These are phyloP conservation scores for Leptarthrus brevirostris DNA, from an alignment of 2,888 invertebrate species.

Conservation along the genomic window DNA sequence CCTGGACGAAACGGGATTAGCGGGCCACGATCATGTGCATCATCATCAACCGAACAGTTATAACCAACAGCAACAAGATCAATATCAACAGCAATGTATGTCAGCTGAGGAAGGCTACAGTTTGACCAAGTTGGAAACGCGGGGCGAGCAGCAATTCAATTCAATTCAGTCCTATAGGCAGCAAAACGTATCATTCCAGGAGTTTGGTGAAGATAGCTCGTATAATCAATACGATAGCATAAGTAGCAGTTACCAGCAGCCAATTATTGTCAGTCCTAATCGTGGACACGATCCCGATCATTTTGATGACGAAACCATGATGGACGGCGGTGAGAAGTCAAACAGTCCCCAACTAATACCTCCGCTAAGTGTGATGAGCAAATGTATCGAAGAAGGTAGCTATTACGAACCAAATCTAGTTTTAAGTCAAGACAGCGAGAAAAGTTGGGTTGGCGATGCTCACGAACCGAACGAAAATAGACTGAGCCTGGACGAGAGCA, in stretches of 20 bases:
- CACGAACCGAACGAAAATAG: conserved; percentile 4
- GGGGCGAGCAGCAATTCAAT: conserved; percentile 58
- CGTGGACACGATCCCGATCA: not conserved
- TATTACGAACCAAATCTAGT: conserved; percentile 36
- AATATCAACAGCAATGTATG: conserved; percentile 64
- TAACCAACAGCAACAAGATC: conserved; percentile 62
- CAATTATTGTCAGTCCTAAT: not conserved
- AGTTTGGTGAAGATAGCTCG: conserved; percentile 45
- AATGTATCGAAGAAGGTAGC: conserved; percentile 18
- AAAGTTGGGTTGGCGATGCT: conserved; percentile 12
- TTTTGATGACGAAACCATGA: not conserved
- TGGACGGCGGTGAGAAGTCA: not conserved
- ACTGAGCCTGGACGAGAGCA: conserved; percentile 64
- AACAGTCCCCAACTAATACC: not conserved
- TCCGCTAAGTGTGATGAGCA: conserved; percentile 20
- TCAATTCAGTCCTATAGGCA: conserved; percentile 48
- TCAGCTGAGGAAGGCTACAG: conserved; percentile 64
- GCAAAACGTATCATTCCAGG: conserved; percentile 50
- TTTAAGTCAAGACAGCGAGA: conserved; percentile 15
- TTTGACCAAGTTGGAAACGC: conserved; percentile 64
- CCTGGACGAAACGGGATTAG: conserved; percentile 55
- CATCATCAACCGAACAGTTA: conserved; percentile 56
- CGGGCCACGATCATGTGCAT: conserved; percentile 56
- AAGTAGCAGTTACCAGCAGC: conserved; percentile 50
- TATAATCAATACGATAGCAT: conserved; percentile 50